Evolutionary conservation across 1,140 invertebrate genomes (phyloP).

Genomic region (Heterodera carotae): DNA sequence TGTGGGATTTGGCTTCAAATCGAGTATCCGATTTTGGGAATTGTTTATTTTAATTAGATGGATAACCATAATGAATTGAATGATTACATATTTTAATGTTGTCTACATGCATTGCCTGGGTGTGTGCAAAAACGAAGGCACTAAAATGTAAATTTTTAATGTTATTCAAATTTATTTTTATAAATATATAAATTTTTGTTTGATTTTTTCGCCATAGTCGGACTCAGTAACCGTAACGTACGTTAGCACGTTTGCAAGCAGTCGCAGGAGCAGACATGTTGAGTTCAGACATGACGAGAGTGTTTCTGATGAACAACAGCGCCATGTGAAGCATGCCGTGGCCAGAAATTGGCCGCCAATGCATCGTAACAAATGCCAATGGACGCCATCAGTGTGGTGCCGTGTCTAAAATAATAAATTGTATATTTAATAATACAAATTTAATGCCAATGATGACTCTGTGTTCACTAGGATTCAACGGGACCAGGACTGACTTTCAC

Average conservation of each 20-base stretch:
- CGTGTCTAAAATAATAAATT: conserved; percentile 35
- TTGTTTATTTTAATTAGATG: no score
- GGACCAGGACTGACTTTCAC: no score
- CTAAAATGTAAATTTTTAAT: background rate
- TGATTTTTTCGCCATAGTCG: no score
- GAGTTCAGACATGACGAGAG: conserved; percentile 45
- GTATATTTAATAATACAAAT: background rate
- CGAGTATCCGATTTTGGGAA: no score
- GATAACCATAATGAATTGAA: no score
- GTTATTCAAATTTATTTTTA: no score
- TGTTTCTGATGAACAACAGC: conserved; percentile 45
- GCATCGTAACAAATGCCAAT: conserved; percentile 64
- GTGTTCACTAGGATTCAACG: no score
- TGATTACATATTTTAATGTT: background rate
- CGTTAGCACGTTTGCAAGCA: conserved; percentile 47
- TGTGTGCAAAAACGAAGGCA: background rate
- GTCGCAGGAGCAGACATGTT: conserved; percentile 54
- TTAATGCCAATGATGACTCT: no score
- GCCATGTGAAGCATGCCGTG: conserved; percentile 46
- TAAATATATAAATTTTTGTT: no score
- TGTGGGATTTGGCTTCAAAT: no score
- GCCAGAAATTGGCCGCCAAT: conserved; percentile 62
- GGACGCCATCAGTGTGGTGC: conserved; percentile 60
- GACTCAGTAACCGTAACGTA: no score
- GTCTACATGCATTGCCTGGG: background rate